Evolutionary conservation across 2,113 vertebrate genomes (phyloP).

Genomic region (Cavia aperea): DNA sequence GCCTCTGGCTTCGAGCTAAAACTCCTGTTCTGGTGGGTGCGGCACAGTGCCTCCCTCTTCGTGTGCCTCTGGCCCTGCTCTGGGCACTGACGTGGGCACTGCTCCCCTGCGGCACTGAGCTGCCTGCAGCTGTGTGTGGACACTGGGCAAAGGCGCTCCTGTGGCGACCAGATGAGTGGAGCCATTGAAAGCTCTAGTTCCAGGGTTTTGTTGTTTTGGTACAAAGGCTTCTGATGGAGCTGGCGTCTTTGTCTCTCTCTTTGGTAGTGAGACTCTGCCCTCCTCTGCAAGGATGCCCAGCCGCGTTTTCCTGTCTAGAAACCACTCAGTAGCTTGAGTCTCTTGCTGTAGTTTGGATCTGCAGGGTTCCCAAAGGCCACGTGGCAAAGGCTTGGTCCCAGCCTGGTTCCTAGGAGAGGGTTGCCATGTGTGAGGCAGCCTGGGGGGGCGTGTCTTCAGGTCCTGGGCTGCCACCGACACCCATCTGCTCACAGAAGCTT

Average conservation of each 20-base stretch:
- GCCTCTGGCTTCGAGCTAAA: background rate
- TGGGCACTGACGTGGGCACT: background rate
- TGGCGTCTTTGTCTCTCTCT: background rate
- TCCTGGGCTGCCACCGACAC: background rate
- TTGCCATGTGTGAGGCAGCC: background rate
- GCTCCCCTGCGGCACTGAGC: background rate
- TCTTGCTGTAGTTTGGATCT: background rate
- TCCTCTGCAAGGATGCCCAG: no score
- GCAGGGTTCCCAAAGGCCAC: background rate
- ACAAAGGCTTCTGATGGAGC: background rate
- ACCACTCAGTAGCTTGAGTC: background rate
- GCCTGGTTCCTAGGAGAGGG: background rate
- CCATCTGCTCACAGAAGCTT: background rate
- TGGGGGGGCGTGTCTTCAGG: background rate
- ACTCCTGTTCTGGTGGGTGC: background rate
- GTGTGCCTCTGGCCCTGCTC: background rate
- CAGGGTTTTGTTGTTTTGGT: background rate
- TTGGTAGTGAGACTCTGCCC: background rate
- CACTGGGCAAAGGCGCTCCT: background rate
- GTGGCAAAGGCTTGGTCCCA: background rate
- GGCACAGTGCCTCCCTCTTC: accelerated
- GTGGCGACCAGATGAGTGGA: background rate
- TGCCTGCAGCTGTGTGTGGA: background rate
- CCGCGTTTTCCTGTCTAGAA: background rate
- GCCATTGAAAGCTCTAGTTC: background rate